Conservation (phyloP, 2,113 vertebrate species). For the Rafetus swinhoei region DNA sequence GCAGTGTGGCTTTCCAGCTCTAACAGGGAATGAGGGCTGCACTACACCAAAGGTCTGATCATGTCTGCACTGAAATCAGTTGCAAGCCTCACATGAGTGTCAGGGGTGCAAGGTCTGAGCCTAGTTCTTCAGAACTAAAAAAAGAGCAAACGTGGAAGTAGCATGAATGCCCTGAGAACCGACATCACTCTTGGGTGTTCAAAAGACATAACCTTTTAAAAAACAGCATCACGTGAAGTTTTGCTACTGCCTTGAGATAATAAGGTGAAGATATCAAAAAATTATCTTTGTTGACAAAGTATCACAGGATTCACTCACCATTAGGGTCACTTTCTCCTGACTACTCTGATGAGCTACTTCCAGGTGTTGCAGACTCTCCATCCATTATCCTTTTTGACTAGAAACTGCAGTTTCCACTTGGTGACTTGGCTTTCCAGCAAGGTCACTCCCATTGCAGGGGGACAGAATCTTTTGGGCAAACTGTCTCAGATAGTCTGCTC, state of each 20-base stretch:
- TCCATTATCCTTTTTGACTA: background rate
- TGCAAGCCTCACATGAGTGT: background rate
- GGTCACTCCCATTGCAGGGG: background rate
- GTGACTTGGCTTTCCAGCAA: background rate
- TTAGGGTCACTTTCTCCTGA: background rate
- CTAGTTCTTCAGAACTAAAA: background rate
- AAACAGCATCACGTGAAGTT: background rate
- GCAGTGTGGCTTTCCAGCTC: conserved; percentile 33
- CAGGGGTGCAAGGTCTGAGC: accelerated
- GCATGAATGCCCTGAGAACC: accelerated
- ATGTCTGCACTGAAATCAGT: accelerated
- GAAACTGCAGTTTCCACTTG: background rate
- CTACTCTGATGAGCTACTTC: background rate
- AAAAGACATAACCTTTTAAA: background rate
- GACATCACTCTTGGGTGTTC: background rate
- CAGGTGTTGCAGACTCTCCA: background rate
- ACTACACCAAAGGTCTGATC: background rate
- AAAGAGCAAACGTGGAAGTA: background rate
- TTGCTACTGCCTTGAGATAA: background rate
- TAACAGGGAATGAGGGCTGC: background rate
- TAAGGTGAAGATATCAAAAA: accelerated
- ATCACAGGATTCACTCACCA: background rate
- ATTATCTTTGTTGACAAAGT: accelerated
- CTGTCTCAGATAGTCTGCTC: background rate
- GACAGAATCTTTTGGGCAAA: background rate